A percentile compares a stretch with the other conserved stretches of the same genome.
Evolutionary conservation across 2,113 vertebrate species (phyloP).

Genomic region (Microtus pennsylvanicus): DNA sequence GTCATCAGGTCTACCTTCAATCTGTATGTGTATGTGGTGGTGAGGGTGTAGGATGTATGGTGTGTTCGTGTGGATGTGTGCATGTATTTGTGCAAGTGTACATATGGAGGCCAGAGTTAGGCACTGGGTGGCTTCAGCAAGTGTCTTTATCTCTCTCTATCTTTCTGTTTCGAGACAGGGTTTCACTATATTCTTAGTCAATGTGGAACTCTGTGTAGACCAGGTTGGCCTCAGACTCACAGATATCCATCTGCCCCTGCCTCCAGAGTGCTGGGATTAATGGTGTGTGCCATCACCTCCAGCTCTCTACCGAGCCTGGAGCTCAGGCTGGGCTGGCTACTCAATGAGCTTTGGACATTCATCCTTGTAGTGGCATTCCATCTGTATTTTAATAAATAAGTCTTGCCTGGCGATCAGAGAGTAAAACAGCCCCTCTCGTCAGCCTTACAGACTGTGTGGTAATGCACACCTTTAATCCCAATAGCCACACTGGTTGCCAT

Average conservation of each 20-base stretch:
- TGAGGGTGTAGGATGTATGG: background rate
- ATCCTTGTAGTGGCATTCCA: too few species aligned
- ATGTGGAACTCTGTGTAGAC: background rate
- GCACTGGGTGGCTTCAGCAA: background rate
- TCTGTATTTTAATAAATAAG: too few species aligned
- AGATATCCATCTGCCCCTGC: background rate
- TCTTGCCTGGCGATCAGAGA: too few species aligned
- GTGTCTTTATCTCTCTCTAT: background rate
- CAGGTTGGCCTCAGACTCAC: too few species aligned
- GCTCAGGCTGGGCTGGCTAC: background rate
- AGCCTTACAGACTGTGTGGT: too few species aligned
- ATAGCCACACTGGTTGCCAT: too few species aligned
- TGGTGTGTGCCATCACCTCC: background rate
- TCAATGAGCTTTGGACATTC: too few species aligned
- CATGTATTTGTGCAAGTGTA: background rate
- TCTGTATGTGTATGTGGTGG: background rate
- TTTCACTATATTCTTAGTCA: background rate
- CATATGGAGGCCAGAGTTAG: too few species aligned
- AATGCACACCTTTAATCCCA: too few species aligned
- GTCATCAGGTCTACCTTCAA: constrained; percentile 35
- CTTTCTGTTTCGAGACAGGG: background rate
- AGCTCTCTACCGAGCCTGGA: background rate
- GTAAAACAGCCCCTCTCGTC: too few species aligned
- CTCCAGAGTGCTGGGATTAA: background rate
- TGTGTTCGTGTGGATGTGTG: background rate